Percentiles rank a stretch among this genome's conserved stretches.
These are phyloP conservation scores for Vireo altiloquus DNA, from an alignment of 2,113 vertebrate genomes.

Conservation along the genomic window DNA sequence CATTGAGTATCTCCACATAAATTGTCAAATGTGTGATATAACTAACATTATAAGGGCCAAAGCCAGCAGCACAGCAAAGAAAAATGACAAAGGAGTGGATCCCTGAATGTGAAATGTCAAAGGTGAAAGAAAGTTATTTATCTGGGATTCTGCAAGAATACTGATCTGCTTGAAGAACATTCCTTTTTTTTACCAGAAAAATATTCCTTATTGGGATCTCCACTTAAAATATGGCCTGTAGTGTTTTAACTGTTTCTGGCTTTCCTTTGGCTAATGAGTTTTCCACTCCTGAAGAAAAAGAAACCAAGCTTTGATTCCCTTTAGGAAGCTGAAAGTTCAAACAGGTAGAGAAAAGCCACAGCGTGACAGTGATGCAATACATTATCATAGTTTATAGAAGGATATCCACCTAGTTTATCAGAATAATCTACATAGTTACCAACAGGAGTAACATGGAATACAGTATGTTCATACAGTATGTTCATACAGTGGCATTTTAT, in stretches of 20 bases:
- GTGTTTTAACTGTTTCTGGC: not conserved
- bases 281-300: not conserved
- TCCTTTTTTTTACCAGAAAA: not conserved
- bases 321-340: not conserved
- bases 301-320: not conserved
- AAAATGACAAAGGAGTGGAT: not conserved
- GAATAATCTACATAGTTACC: not conserved
- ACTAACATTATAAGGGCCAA: not conserved
- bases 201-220: not conserved
- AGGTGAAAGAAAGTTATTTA: not conserved
- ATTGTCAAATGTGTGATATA: not conserved
- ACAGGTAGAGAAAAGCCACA: not conserved
- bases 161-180: not conserved
- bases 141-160: not conserved
- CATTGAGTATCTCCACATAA: not conserved
- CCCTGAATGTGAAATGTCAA: not conserved
- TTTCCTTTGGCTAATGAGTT: not conserved
- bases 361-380: not conserved
- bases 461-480: not conserved
- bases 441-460: not conserved
- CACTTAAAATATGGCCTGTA: not conserved
- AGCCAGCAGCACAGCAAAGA: not conserved
- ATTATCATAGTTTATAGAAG: not conserved
- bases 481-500: not conserved
- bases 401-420: not conserved